These are phyloP conservation scores for Helicoverpa assulta DNA, from an alignment of 2,888 invertebrate genomes.

Conservation along the genomic window DNA sequence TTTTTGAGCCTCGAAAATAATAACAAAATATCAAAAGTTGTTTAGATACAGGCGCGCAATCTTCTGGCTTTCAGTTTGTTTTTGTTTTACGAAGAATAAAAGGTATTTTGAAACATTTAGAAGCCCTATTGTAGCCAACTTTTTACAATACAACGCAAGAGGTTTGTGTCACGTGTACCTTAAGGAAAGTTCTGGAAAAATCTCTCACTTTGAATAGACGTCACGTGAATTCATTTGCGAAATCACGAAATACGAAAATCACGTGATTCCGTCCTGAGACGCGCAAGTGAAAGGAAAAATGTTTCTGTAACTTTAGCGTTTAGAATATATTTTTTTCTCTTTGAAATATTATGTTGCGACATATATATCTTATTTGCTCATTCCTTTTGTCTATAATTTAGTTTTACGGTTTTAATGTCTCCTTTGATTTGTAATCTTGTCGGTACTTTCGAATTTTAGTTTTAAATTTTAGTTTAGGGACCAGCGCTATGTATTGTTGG, in stretches of 20 bases:
- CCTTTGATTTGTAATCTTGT: slow-evolving; percentile 40
- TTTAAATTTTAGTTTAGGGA: slow-evolving; percentile 39
- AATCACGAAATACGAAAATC: neutral
- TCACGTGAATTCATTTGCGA: neutral
- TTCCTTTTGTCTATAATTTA: slow-evolving; percentile 57
- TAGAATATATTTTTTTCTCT: slow-evolving; percentile 9
- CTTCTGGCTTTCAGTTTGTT: too few species aligned
- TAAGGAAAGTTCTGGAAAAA: neutral
- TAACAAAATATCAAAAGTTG: too few species aligned
- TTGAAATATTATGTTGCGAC: slow-evolving; percentile 27
- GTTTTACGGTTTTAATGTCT: slow-evolving; percentile 52
- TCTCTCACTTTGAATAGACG: neutral
- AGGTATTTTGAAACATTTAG: neutral
- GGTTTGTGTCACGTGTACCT: neutral
- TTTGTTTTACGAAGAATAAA: too few species aligned
- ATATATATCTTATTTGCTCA: slow-evolving; percentile 59
- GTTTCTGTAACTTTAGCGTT: neutral
- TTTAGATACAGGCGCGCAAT: too few species aligned
- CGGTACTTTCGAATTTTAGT: slow-evolving; percentile 22
- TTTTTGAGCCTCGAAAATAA: too few species aligned
- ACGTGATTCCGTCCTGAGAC: neutral
- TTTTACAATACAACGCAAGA: neutral
- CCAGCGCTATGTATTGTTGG: slow-evolving; percentile 16
- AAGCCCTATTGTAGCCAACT: slow-evolving; percentile 10
- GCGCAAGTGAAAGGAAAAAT: neutral